Evolutionary conservation across 2,113 vertebrate genomes (phyloP).

Genomic region (Dendrocopos noguchii): DNA sequence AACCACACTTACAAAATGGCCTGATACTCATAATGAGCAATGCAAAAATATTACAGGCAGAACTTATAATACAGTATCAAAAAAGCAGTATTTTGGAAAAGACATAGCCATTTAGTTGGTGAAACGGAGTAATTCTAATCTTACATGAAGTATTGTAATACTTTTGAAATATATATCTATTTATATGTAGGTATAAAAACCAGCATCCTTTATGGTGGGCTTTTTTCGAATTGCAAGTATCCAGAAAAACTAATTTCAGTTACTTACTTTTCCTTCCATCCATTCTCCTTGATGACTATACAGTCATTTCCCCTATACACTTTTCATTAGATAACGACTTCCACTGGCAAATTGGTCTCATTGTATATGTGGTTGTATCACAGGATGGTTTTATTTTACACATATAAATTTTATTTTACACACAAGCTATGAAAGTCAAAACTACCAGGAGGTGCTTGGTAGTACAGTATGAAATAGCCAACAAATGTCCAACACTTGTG

Average conservation of each 20-base stretch:
- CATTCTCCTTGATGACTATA: slow-evolving; percentile 51
- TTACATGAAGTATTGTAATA: slow-evolving; percentile 72
- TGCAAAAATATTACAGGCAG: slow-evolving; percentile 78
- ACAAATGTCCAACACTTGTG: slow-evolving; percentile 53
- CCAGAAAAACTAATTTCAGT: slow-evolving; percentile 47
- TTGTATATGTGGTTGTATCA: slow-evolving; percentile 51
- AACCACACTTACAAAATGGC: slow-evolving; percentile 79
- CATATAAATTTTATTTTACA: slow-evolving; percentile 74
- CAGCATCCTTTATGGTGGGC: slow-evolving; percentile 65
- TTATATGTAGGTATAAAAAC: slow-evolving; percentile 62
- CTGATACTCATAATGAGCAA: slow-evolving; percentile 74
- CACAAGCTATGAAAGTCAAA: slow-evolving; percentile 68
- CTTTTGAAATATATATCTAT: slow-evolving; percentile 72
- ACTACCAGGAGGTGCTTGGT: slow-evolving; percentile 68
- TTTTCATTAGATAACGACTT: slow-evolving; percentile 59
- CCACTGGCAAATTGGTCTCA: slow-evolving; percentile 47
- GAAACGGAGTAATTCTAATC: slow-evolving; percentile 70
- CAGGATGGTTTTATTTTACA: slow-evolving; percentile 69
- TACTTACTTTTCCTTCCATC: slow-evolving; percentile 22
- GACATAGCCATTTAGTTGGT: slow-evolving; percentile 58
- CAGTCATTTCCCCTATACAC: slow-evolving; percentile 63
- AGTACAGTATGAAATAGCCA: slow-evolving; percentile 70
- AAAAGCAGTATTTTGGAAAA: slow-evolving; percentile 76
- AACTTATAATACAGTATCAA: slow-evolving; percentile 77
- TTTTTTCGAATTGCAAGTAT: slow-evolving; percentile 54